Base-by-base conservation (phyloP, 2,888 invertebrate genomes). In the Oscheius onirici region DNA sequence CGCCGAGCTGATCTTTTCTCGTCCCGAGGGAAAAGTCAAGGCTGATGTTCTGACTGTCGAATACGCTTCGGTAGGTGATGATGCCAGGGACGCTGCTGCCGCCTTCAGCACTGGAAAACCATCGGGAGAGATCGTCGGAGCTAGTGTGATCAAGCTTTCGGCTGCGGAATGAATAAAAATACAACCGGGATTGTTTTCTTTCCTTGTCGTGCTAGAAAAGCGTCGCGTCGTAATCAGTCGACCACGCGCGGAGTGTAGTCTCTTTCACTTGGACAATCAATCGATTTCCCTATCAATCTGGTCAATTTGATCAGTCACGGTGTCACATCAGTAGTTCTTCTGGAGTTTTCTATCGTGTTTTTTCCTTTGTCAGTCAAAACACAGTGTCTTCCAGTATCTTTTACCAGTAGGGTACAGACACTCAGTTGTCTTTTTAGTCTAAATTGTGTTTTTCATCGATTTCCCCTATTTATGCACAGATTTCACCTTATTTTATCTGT, bases 81-180 rank as follows among this genome's bases (percentile, higher is more conserved):
- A 67, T 3, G 60, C 68, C 41, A 65, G 66, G 24, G 74, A 74
- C 49, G 65, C 78, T n/a, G 71, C 74, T 26, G 63, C 54, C 2
- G 10, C 67, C 3, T 78, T 78, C 49, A 73, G 67, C 51, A 71
- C 49, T 17, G 74, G 74, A 34, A 54, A 28, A 11, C 76, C 76
- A 15, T 54, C 52, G 15, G 76, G 74, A 20, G 74, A 74, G 26
- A 58, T 75, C 10, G 51, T 54, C 52, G 78, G 76, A 52, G 78
- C 76, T 55, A 78, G 76, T 1, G 60, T 70, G 40, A 72, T 78
- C 66, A 78, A 78, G 43, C 54, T 78, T 54, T 75, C 74, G 44
- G 78, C 76, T 13, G 76, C 76, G 22, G 78, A 78, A 60, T 74
- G 68, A 63, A 34, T 0, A 34, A 34, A 34, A 34, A 8, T 34